phyloP scores from a whole-genome alignment of 2,113 vertebrate genomes.

The Lanius ludovicianus region DNA sequence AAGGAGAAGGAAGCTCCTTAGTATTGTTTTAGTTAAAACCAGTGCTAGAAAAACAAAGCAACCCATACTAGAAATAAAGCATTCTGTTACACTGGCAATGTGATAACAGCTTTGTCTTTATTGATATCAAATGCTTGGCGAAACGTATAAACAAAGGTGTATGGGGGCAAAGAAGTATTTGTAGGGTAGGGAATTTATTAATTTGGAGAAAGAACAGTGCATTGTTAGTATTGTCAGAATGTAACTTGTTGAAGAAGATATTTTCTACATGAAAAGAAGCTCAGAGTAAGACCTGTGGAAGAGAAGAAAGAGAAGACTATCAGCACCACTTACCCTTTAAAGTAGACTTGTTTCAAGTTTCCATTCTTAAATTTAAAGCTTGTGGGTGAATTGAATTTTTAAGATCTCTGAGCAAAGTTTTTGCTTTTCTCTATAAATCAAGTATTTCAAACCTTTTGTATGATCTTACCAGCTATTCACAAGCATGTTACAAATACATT shows the following conservation, averaged over 20 bases:
- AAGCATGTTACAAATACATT: not conserved
- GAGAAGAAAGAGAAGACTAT: not conserved
- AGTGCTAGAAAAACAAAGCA: not conserved
- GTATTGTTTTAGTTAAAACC: not conserved
- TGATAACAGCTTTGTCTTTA: not conserved
- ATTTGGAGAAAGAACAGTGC: not conserved
- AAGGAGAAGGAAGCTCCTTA: not conserved
- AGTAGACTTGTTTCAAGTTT: not conserved
- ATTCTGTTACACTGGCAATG: not conserved
- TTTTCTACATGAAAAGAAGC: not conserved
- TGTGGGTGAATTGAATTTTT: not conserved
- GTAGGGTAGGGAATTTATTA: not conserved
- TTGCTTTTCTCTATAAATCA: not conserved
- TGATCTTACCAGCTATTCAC: not conserved
- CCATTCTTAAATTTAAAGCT: not conserved
- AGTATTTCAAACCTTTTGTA: not conserved
- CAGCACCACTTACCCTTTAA: not conserved
- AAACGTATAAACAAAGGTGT: not conserved
- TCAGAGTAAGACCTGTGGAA: not conserved
- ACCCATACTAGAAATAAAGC: not conserved
- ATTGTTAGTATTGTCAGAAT: not conserved
- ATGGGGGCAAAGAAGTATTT: not conserved
- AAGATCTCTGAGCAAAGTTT: not conserved
- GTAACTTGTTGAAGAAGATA: not conserved
- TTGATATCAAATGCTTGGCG: not conserved